Base-by-base conservation (phyloP, 2,113 vertebrate genomes). In the Corythornis vintsioides region DNA sequence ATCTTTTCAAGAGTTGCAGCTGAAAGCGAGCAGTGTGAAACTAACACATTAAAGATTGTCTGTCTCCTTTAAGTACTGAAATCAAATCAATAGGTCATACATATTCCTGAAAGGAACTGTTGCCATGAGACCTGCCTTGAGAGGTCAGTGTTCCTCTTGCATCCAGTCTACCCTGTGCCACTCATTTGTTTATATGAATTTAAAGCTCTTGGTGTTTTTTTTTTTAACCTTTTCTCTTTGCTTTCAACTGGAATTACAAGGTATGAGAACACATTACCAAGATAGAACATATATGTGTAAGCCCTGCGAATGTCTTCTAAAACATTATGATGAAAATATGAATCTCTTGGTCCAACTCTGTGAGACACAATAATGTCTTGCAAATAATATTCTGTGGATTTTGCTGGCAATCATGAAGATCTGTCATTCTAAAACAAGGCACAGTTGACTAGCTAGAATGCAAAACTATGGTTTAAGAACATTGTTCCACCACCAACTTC, bases 101-200 rank as follows among this genome's bases (percentile, higher is more conserved):
- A 7, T 35, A 16, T 77, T 77, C 33, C 73, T 72, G 52, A 71
- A 60, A 28, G 38, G 47, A 38, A 12, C 18, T 29, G 18, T 33
- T 67, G 28, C 47, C 12, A 15, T 0, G 0, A 69, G 59, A 70
- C 13, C 6, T 81, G 38, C 38, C 52, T 63, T 0, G 1, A 47
- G 52, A 77, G 7, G 90, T 64, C 31, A 16, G 2, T 77, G 57
- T 64, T 88, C 31, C 74, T 15, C 25, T 85, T 67, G 13, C 4
- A 40, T 53, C 9, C 18, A 71, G 38, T 57, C 31, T 2, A 1
- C 25, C 28, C 16, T 0, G 0, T 59, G 52, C 10, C 19, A 31
- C 28, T 88, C 13, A 15, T 53, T 85, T 80, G 8, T 40, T 93
- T 80, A 90, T 81, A 79, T 40, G 0, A 75, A 71, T 48, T 66